Base-by-base conservation (phyloP, 64 coral and sea anemone genomes). In the Pocillopora verrucosa region DNA sequence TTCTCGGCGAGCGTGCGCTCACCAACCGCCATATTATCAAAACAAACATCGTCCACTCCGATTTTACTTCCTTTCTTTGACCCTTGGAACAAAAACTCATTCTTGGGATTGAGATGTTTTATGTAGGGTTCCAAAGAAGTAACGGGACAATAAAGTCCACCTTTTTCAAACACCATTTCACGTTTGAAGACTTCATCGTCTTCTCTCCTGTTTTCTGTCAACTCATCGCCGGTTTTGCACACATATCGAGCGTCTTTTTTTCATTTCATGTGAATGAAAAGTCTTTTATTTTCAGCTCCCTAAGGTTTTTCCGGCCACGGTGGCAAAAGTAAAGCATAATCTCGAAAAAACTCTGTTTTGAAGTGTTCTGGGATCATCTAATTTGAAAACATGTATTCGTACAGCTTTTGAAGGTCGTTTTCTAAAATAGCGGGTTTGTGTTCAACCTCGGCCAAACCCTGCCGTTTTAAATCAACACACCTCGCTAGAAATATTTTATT, bases 301-400 rank as follows among this genome's bases (percentile, higher is more conserved):
- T 80, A 11, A 92, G 59, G 76, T 89, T 89, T 34, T 89, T 36
- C 25, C 68, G 87, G 69, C 88, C 88, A 75, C 93, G 64, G 17
- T 57, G 57, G 59, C 75, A 88, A 61, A 94, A 94, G 82, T 74
- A 94, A 30, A 94, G 58, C 87, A 86, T 94, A 17, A 86, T 25
- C 62, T 94, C 87, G 6, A 94, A 89, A 56, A 94, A 85, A 94
- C 72, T 72, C 89, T 89, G 69, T 94, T 94, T 59, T 94, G 80
- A n/a, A 94, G 37, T 57, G 78, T 89, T 7, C 26, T 79, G 3
- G 87, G 79, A 17, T 75, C 13, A 59, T 59, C 41, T 77, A 79
- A 56, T 26, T 34, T 79, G n/a, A 89, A 94, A 89, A 35, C 56
- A 73, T 72, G 84, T 79, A 83, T 83, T 82, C 67, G 59, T 89